These are phyloP conservation scores for Chrysaora quinquecirrha DNA, from an alignment of 30 jellyfish, hydroid and myxozoan species.

Conservation along the genomic window DNA sequence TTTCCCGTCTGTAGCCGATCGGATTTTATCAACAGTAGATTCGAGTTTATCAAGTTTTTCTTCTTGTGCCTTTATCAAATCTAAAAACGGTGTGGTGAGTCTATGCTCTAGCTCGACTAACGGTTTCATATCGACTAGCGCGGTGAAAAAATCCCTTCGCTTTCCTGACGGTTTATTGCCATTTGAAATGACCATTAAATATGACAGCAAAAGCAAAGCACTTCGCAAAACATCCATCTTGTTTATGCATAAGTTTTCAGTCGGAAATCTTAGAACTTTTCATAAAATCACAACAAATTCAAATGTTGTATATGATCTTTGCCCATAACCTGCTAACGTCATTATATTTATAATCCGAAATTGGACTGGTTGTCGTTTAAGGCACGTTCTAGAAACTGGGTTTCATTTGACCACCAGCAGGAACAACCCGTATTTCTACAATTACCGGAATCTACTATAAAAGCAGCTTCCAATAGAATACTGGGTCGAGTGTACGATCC, in stretches of 20 bases:
- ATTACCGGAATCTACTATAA: no score
- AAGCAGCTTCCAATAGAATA: no score
- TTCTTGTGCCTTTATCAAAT: slow-evolving; percentile 57
- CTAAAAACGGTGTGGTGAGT: slow-evolving; percentile 49
- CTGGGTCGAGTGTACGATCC: no score
- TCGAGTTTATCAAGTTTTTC: slow-evolving; percentile 66
- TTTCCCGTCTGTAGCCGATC: background rate
- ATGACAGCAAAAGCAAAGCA: slow-evolving; percentile 6
- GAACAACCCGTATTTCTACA: no score
- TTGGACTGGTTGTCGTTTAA: background rate
- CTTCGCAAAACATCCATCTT: no score
- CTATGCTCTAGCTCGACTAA: slow-evolving; percentile 67
- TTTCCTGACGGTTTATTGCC: slow-evolving; percentile 19
- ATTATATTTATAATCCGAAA: no score
- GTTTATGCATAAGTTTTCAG: no score
- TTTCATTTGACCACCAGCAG: background rate
- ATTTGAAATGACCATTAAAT: slow-evolving; percentile 1
- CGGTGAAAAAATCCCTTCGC: slow-evolving; percentile 60
- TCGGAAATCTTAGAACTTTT: no score
- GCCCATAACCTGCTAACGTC: no score
- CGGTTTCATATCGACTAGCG: slow-evolving; percentile 83
- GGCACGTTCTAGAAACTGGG: background rate
- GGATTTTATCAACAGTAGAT: slow-evolving; percentile 34
- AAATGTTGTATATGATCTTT: no score
- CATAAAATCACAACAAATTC: no score